These are phyloP conservation scores for Sarcophaga carnaria DNA, from an alignment of 2,888 invertebrate species.

Conservation along the genomic window DNA sequence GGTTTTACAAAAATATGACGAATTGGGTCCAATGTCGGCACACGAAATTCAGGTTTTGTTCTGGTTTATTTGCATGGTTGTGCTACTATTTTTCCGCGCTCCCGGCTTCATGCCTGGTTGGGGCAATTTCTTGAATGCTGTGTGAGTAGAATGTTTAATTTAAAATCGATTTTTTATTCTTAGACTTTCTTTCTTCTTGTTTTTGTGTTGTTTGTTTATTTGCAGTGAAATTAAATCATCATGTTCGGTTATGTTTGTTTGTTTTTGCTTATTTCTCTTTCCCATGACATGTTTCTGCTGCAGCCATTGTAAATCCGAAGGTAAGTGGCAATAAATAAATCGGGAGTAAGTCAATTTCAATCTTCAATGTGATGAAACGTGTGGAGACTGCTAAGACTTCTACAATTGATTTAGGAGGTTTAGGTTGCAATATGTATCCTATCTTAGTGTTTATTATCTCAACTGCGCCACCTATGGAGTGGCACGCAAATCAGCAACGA, in stretches of 20 bases:
- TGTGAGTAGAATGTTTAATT: conserved; percentile 43
- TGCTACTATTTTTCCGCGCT: conserved; percentile 61
- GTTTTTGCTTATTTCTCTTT: conserved; percentile 89
- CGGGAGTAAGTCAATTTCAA: no score
- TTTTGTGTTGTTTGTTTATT: conserved; percentile 8
- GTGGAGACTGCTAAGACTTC: no score
- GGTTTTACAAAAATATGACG: conserved; percentile 59
- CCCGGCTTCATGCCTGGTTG: conserved; percentile 68
- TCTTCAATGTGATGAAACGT: no score
- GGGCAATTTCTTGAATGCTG: conserved; percentile 55
- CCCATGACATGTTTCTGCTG: conserved; percentile 89
- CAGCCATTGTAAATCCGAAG: conserved; percentile 84
- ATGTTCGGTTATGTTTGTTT: conserved; percentile 89
- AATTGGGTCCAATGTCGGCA: conserved; percentile 62
- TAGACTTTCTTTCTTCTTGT: neutral
- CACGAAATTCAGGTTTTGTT: conserved; percentile 69
- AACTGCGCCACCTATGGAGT: no score
- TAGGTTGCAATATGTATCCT: no score
- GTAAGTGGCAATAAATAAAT: conserved; percentile 58
- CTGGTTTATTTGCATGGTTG: conserved; percentile 61
- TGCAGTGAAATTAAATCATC: conserved; percentile 78
- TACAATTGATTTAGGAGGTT: no score
- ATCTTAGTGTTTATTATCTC: no score
- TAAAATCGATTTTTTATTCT: neutral
- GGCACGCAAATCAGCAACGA: no score